These are phyloP conservation scores for Drosophila malerkotliana DNA, from an alignment of 1,140 invertebrate genomes.

Conservation along the genomic window DNA sequence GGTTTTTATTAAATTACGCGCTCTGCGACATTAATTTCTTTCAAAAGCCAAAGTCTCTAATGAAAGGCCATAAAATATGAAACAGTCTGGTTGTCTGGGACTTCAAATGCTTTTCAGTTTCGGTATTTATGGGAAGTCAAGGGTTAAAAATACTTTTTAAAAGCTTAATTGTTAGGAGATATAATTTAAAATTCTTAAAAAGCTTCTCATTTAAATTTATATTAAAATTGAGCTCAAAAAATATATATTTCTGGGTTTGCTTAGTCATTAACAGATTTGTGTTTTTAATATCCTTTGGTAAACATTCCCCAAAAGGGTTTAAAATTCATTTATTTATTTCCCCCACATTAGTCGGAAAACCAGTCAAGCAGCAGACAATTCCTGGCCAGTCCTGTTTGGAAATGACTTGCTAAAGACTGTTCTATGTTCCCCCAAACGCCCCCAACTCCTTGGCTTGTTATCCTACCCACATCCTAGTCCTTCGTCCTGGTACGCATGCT, in stretches of 20 bases:
- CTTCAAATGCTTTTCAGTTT: conserved; percentile 16
- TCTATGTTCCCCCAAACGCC: conserved; percentile 7
- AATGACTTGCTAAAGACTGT: conserved; percentile 35
- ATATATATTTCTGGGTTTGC: background rate
- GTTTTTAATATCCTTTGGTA: background rate
- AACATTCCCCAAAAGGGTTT: background rate
- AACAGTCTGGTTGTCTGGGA: conserved; percentile 33
- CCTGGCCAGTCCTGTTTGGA: conserved; percentile 13
- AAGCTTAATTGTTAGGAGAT: background rate
- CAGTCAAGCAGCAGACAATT: background rate
- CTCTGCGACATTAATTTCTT: conserved; percentile 56
- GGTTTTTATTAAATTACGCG: conserved; percentile 70
- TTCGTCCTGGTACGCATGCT: conserved; percentile 57
- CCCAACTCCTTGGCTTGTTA: background rate
- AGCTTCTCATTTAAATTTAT: no score
- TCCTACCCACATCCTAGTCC: conserved; percentile 7
- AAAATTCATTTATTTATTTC: conserved; percentile 28
- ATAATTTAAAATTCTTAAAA: no score
- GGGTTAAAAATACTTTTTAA: background rate
- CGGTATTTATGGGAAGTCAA: background rate
- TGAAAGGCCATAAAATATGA: conserved; percentile 65
- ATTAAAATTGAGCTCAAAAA: no score
- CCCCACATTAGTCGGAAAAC: conserved; percentile 18
- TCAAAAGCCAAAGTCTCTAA: conserved; percentile 22
- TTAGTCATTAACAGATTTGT: conserved; percentile 13